Base-by-base conservation (phyloP, 2,797 vertebrate species). In the Gorsachius magnificus region DNA sequence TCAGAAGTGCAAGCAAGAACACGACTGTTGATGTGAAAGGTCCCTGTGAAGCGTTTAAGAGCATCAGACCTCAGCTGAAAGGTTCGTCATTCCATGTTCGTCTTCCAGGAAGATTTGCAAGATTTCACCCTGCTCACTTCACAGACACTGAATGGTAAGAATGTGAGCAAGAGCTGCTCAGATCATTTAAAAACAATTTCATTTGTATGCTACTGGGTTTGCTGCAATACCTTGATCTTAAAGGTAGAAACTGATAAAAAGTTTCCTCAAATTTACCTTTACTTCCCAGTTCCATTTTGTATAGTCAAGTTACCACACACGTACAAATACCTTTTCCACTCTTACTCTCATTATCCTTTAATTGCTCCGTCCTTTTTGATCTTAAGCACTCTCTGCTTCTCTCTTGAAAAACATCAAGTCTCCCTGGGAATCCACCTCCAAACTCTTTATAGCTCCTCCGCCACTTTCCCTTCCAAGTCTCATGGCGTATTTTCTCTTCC, bases 351-450 rank as follows among this genome's bases (percentile, higher is more conserved):
- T 45, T 46, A 58, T 50, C 56, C 71, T 78, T 85, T 71, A 95
- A 91, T 89, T 87, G 35, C 41, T 81, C 71, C 54, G 46, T 57
- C 33, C 57, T 83, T 89, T 84, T 58, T 92, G 38, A 87, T 87
- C 78, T 68, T 33, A 11, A 54, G 25, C 60, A 64, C 53, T 63
- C 58, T 86, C 53, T 87, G 33, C 48, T 85, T 89, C 50, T 25
- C 70, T 50, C 48, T 50, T 50, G n/a, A 60, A 83, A 92, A 87
- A 36, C 14, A 60, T 71, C 51, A 25, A 41, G n/a, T 64, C 48
- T 89, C 82, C 57, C 91, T 69, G 45, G 81, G 75, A 90, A 91
- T 64, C 80, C 70, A 84, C 80, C 68, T 89, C 71, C 81, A 80
- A 95, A 74, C 41, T 41, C 91, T 91, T 69, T 60, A 36, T 11